Evolutionary conservation across 2,888 invertebrate genomes (phyloP), one percentile per base, ranked within the genome.

Genomic region (Cenopis cana): DNA sequence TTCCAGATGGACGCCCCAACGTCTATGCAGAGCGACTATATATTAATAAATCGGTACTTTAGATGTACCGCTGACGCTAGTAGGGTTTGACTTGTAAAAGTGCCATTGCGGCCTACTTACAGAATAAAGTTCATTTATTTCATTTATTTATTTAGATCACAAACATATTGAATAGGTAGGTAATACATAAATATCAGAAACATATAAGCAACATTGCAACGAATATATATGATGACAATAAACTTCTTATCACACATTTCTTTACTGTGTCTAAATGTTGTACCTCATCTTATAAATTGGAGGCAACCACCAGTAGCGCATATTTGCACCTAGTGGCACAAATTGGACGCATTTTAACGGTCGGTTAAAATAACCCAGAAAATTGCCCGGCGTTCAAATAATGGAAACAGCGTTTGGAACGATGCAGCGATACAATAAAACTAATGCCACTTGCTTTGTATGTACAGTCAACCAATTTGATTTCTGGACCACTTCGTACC

Each of bases 311-410:
- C 55, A 56, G 55, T 61, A 61, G 55, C 71, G 49, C 66, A 49
- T 46, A 38, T 67, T 71, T 29, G 18, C 46, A 33, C 33, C 6
- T 17, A 54, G 33, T 59, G 41, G 46, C 71, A 55, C 71, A 56
- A 71, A 67, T 71, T 71, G 50, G 61, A 55, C 55, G 36, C 20
- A 70, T 54, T 64, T 56, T 66, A 59, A 66, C 46, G 54, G 65
- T 54, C 11, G 41, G n/a, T n/a, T n/a, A n/a, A 49, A 69, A 54
- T 60, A 60, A 69, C 68, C 24, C 64, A 24, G 52, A 67, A 67
- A 59, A 67, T 50, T 17, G 12, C 8, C 57, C 1, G 20, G 36
- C 20, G 8, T 33, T 67, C 52, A 10, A 64, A 54, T 33, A 62
- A 52, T 50, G 61, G 14, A 62, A 62, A 17, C 50, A 50, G 8